Conservation (phyloP, 2,113 vertebrate species). For the Symphodus melops region DNA sequence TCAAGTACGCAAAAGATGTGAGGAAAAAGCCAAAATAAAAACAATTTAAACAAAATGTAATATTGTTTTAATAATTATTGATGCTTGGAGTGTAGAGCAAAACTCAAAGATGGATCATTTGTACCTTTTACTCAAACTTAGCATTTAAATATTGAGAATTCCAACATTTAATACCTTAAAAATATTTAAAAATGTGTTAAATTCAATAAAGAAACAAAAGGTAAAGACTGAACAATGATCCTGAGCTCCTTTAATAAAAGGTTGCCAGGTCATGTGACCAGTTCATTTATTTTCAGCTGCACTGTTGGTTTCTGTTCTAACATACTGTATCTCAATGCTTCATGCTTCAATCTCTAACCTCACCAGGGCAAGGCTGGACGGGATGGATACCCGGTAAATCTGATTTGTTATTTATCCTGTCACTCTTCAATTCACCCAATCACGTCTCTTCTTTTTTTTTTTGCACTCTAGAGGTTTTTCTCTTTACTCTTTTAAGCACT, state of each 20-base stretch:
- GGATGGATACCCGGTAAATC: slow-evolving; percentile 98
- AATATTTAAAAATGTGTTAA: too few species aligned
- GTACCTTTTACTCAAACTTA: too few species aligned
- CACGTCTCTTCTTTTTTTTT: slow-evolving; percentile 5
- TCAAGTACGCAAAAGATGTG: neutral
- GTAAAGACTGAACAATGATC: neutral
- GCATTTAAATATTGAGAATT: too few species aligned
- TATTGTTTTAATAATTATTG: neutral
- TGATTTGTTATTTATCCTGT: slow-evolving; percentile 66
- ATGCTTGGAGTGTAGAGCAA: neutral
- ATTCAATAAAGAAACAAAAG: neutral
- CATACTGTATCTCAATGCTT: slow-evolving; percentile 64
- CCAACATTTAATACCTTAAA: too few species aligned
- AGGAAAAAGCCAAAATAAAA: neutral
- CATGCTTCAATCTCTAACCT: slow-evolving; percentile 85
- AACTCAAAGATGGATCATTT: neutral
- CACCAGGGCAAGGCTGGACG: slow-evolving; percentile 96
- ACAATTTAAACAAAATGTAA: neutral
- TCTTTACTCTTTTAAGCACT: neutral
- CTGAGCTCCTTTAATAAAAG: slow-evolving; percentile 4
- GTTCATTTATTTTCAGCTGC: slow-evolving; percentile 18
- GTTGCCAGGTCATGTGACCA: neutral
- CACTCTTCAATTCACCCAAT: slow-evolving; percentile 59
- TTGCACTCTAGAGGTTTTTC: neutral
- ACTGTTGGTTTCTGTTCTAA: slow-evolving; percentile 59